Base-by-base conservation (phyloP, 1,140 invertebrate genomes). In the Bombus waltoni region DNA sequence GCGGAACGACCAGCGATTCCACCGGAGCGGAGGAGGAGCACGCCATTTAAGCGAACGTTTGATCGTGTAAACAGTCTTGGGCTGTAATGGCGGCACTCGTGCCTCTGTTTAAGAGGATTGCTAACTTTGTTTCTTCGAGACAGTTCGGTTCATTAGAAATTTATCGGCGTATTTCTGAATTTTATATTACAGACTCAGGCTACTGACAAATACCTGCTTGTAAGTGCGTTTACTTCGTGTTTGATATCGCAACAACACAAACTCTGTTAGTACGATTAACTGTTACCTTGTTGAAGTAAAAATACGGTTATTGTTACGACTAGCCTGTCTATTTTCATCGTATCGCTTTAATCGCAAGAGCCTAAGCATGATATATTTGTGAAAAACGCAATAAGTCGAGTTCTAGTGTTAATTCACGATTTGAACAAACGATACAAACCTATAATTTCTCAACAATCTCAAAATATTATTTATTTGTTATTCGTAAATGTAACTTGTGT, bases 11-110 rank as follows among this genome's bases (percentile, higher is more conserved):
- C n/a, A 28, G 25, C 35, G 32, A 44, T 76, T 40, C 13, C 53
- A 35, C 15, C 65, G 59, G 11, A 66, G 15, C 15, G 8, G 74
- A 40, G 32, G 13, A 57, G 25, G 25, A 75, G 73, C 47, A 42
- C 47, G 73, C 4, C 53, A 59, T 76, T 76, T 76, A 62, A 59
- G 28, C 35, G 53, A 76, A 76, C 74, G 74, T 76, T 76, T 76
- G 74, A 76, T 76, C 74, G 47, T 76, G 74, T 40, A 57, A 76
- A 76, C 53, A 76, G 35, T 76, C 53, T 75, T 47, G 32, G 32
- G 11, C 18, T 35, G n/a, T 75, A 32, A 44, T 75, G 40, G 40
- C 38, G 42, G 28, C 25, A n/a, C 71, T 44, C 42, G 71, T 44
- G 13, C 6, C 6, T 18, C 25, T 47, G 71, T 73, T 53, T 47